phyloP scores from a whole-genome alignment of 2,113 vertebrate genomes.

The Sporophila hypoxantha region DNA sequence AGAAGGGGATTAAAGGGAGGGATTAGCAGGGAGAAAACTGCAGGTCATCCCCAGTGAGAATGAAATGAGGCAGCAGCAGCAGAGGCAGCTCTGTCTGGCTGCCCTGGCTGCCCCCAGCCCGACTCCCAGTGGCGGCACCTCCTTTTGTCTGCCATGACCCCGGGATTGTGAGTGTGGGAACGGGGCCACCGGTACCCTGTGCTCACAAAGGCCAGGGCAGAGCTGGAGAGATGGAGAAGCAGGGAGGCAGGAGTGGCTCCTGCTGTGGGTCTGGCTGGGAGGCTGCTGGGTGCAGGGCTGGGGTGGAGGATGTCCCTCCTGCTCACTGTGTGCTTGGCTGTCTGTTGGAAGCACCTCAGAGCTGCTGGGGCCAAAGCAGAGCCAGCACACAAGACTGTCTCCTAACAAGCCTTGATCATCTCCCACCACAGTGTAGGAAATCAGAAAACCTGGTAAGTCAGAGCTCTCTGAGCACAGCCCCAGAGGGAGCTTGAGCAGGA shows the following conservation, averaged over 20 bases:
- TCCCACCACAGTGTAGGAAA: neutral
- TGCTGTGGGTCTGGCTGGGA: fast-evolving
- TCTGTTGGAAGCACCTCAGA: fast-evolving
- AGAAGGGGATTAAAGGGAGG: conserved; percentile 5
- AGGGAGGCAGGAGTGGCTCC: neutral
- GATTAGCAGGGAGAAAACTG: conserved; percentile 13
- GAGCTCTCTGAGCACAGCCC: neutral
- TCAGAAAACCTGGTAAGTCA: neutral
- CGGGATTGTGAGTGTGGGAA: conserved; percentile 84
- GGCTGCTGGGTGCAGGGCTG: neutral
- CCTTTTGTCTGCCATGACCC: conserved; percentile 82
- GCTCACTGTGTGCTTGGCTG: neutral
- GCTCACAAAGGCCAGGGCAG: conserved; percentile 18
- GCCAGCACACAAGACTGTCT: neutral
- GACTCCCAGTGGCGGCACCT: conserved; percentile 69
- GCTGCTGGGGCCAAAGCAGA: neutral
- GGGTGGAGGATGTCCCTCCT: neutral
- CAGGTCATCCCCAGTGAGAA: conserved; percentile 68
- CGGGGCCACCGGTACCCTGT: conserved; percentile 24
- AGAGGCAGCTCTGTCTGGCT: conserved; percentile 40
- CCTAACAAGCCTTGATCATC: no score
- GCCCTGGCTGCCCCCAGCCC: neutral
- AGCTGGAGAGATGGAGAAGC: neutral
- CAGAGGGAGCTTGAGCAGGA: fast-evolving
- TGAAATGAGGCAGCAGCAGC: conserved; percentile 48